Percentiles rank a stretch among this genome's conserved stretches.
Conservation (phyloP, 1,140 invertebrate genomes). For the Sitodiplosis mosellana region DNA sequence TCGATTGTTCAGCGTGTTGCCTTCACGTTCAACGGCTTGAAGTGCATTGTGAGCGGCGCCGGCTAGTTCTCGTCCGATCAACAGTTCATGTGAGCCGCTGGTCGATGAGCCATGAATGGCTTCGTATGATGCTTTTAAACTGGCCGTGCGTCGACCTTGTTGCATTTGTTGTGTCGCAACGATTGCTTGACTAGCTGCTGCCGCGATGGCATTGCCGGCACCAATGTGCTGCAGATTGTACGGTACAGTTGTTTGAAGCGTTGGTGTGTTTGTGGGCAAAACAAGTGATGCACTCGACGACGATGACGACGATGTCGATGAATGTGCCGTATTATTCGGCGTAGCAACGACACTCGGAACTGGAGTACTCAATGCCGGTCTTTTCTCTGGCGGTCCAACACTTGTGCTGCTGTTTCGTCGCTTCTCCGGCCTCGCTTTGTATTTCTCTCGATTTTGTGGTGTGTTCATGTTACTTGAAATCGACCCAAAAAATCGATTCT, state of each 20-base stretch:
- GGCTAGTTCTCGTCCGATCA: slow-evolving; percentile 45
- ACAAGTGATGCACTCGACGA: slow-evolving; percentile 11
- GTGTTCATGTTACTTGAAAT: slow-evolving; percentile 2
- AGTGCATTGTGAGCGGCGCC: slow-evolving; percentile 62
- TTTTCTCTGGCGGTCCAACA: slow-evolving; percentile 24
- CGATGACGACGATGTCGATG: slow-evolving; percentile 6
- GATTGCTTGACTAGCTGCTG: slow-evolving; percentile 88
- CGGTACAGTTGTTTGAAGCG: slow-evolving; percentile 9
- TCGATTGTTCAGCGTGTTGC: slow-evolving; percentile 23
- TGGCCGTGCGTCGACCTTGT: slow-evolving; percentile 80
- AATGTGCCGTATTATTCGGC: slow-evolving; percentile 8
- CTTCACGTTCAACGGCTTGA: slow-evolving; percentile 42
- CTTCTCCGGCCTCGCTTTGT: slow-evolving; percentile 32
- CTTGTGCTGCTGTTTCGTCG: slow-evolving; percentile 31
- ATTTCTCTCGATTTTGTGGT: slow-evolving; percentile 6
- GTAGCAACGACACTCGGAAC: too few relatives aligned
- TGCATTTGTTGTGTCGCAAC: slow-evolving; percentile 94
- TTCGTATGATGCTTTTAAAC: slow-evolving; percentile 86
- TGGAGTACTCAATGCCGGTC: slow-evolving; percentile 15
- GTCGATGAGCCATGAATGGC: slow-evolving; percentile 45
- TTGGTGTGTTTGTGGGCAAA: slow-evolving; percentile 10
- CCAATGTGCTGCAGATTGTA: slow-evolving; percentile 38
- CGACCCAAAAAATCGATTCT: slow-evolving; percentile 29
- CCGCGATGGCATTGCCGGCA: slow-evolving; percentile 80
- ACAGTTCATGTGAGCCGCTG: slow-evolving; percentile 35